phyloP scores from a whole-genome alignment of 2,888 invertebrate species.

The Busseola fusca region DNA sequence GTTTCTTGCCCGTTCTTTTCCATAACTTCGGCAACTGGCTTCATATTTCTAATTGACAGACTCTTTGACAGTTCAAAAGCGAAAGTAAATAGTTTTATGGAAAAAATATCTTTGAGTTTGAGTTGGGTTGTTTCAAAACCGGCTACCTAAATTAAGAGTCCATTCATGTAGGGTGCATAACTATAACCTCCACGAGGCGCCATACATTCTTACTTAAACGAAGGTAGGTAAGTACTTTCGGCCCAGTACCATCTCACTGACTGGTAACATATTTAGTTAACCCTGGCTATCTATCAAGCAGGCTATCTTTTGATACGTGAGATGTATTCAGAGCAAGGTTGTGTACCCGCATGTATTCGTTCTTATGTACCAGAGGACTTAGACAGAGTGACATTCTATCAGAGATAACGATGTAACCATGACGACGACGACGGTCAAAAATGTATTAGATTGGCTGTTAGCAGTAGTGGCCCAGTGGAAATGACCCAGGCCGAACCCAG shows the following conservation, averaged over 20 bases:
- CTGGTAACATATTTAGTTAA: neutral
- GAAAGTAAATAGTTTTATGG: too few species aligned
- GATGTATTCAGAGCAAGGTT: constrained; percentile 20
- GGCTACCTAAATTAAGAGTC: too few species aligned
- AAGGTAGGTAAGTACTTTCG: neutral
- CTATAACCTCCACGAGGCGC: neutral
- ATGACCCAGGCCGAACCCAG: neutral
- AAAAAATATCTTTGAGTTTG: too few species aligned
- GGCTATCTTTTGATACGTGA: neutral
- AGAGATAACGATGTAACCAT: neutral
- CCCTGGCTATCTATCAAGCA: neutral
- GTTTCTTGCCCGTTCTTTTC: too few species aligned
- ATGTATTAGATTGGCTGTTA: neutral
- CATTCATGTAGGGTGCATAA: neutral
- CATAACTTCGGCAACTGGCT: too few species aligned
- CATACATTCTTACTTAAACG: neutral
- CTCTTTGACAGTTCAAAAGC: too few species aligned
- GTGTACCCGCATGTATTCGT: constrained; percentile 1
- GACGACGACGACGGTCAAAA: too few species aligned
- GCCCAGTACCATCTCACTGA: too few species aligned
- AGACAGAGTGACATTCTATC: neutral
- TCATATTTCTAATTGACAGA: too few species aligned
- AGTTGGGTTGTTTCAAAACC: neutral
- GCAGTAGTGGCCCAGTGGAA: neutral
- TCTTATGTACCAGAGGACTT: neutral